Conservation (phyloP, 2,113 vertebrate genomes). For the Indicator indicator region DNA sequence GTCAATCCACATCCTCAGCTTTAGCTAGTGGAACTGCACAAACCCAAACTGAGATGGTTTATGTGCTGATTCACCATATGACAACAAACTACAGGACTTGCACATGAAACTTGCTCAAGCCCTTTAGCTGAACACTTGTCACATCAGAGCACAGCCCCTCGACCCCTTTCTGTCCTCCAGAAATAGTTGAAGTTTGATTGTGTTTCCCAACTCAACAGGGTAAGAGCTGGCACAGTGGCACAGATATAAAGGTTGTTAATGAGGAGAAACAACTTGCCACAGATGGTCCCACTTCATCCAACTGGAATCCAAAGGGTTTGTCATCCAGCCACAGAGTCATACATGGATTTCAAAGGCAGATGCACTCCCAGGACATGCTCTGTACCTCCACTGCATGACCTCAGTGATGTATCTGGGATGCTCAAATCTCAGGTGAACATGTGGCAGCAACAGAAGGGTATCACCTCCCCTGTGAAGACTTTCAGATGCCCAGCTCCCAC, state of each 20-base stretch:
- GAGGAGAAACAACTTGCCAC: neutral
- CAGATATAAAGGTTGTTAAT: neutral
- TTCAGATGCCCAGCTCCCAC: neutral
- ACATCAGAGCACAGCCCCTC: neutral
- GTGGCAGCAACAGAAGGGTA: neutral
- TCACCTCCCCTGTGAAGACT: neutral
- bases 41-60: neutral
- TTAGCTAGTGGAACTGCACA: neutral
- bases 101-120: neutral
- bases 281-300: neutral
- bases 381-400: neutral
- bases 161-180: neutral
- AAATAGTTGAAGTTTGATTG: neutral
- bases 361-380: neutral
- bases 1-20: neutral
- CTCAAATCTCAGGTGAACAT: neutral
- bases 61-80: neutral
- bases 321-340: neutral
- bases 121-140: neutral
- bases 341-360: neutral
- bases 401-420: neutral
- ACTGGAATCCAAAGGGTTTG: neutral
- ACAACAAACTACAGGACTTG: neutral
- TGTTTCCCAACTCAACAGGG: neutral
- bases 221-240: neutral